A percentile compares a stretch with the other conserved stretches of the same genome.
phyloP scores from a whole-genome alignment of 2,888 invertebrate species.

The Drosophila fulvimacula region DNA sequence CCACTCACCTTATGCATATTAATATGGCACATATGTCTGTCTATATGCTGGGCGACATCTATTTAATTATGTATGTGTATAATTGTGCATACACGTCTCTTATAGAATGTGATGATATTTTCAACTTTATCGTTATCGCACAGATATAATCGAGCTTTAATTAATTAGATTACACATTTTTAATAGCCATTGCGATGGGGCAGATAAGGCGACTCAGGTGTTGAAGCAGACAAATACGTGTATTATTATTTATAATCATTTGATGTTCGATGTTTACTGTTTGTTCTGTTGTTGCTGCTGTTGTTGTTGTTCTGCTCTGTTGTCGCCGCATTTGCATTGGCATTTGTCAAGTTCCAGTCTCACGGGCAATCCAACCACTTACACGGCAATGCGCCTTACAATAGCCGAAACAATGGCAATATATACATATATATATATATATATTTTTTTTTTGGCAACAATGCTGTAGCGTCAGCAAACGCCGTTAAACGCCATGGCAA shows the following conservation, averaged over 20 bases:
- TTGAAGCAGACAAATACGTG: conserved; percentile 10
- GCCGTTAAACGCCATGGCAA: conserved; percentile 34
- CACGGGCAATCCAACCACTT: conserved; percentile 52
- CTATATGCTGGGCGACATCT: neutral
- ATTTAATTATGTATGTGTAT: conserved; percentile 7
- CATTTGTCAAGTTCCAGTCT: neutral
- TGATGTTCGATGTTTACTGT: neutral
- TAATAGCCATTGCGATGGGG: conserved; percentile 1
- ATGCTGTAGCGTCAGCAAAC: conserved; percentile 11
- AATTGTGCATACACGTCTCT: conserved; percentile 13
- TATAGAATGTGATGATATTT: conserved; percentile 9
- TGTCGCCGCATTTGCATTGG: conserved; percentile 8
- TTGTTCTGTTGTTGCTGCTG: neutral
- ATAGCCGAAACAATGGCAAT: too few relatives aligned
- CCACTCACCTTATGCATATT: neutral
- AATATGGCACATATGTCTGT: neutral
- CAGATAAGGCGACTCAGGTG: conserved; percentile 7
- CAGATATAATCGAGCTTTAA: conserved; percentile 4
- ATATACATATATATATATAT: too few relatives aligned
- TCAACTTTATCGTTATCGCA: neutral
- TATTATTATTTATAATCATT: conserved; percentile 5
- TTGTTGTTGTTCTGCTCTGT: neutral
- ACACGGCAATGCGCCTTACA: conserved; percentile 40
- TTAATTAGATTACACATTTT: conserved; percentile 17
- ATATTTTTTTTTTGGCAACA: conserved; percentile 13